Conservation (phyloP, 2,888 invertebrate genomes). For the Elmis aenea region DNA sequence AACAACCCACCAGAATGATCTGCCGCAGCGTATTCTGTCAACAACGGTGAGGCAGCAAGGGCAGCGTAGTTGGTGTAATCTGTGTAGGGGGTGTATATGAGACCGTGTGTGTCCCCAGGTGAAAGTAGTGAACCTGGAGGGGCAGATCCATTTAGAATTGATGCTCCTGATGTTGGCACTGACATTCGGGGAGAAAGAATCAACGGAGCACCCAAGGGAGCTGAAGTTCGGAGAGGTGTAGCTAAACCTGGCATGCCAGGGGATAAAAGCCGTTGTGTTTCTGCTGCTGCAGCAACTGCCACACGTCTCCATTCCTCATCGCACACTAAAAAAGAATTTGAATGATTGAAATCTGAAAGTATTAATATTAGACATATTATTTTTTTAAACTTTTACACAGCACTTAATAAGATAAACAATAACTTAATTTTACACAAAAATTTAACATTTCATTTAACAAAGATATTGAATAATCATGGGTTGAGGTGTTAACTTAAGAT, state of each 20-base stretch:
- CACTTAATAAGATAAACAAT: too few relatives aligned
- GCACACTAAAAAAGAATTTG: conserved; percentile 57
- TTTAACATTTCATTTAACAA: too few relatives aligned
- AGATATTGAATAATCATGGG: too few relatives aligned
- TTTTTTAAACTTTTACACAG: too few relatives aligned
- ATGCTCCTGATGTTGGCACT: conserved; percentile 68
- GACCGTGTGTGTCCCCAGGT: conserved; percentile 69
- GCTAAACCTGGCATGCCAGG: conserved; percentile 61
- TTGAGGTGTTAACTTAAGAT: too few relatives aligned
- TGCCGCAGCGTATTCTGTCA: conserved; percentile 77
- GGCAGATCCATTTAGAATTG: conserved; percentile 60
- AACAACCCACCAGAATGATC: conserved; percentile 96
- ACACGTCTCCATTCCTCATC: conserved; percentile 82
- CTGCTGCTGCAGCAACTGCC: conserved; percentile 71
- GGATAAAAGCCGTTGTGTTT: conserved; percentile 69
- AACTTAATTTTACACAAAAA: too few relatives aligned
- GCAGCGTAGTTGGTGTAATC: conserved; percentile 90
- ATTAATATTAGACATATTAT: too few relatives aligned
- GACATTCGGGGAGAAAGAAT: conserved; percentile 89
- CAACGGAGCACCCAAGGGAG: conserved; percentile 86
- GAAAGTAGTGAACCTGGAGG: conserved; percentile 63
- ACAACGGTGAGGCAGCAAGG: conserved; percentile 71
- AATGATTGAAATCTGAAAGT: not conserved
- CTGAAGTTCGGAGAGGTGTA: conserved; percentile 58
- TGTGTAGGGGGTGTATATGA: conserved; percentile 84